phyloP scores from a whole-genome alignment of 2,797 vertebrate genomes.

The Lerista edwardsae region DNA sequence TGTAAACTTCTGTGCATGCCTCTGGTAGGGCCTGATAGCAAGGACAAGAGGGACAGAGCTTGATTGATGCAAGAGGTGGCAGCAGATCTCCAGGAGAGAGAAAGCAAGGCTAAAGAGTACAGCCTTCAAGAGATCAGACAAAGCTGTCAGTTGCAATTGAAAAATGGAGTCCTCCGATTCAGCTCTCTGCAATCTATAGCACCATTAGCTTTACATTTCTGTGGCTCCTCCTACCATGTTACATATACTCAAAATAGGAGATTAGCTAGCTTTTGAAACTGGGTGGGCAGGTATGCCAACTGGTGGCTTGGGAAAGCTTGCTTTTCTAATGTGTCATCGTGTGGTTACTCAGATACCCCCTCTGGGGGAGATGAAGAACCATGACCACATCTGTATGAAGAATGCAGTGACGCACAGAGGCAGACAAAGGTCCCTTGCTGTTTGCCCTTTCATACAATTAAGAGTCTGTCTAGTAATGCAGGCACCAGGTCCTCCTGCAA shows the following conservation, averaged over 20 bases:
- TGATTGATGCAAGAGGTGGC: conserved; percentile 14
- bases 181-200: neutral
- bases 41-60: conserved; percentile 17
- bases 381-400: neutral
- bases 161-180: neutral
- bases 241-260: neutral
- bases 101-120: neutral
- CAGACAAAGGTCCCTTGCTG: neutral
- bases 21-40: conserved; percentile 45
- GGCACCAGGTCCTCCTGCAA: neutral
- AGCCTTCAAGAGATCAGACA: conserved; percentile 41
- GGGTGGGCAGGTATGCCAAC: neutral
- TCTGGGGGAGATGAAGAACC: neutral
- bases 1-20: conserved; percentile 78
- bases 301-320: neutral
- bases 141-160: conserved; percentile 27
- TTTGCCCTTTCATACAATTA: neutral
- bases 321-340: neutral
- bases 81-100: neutral
- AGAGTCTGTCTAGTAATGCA: neutral
- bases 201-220: neutral
- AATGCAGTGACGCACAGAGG: neutral
- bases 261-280: neutral
- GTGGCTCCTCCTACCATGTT: neutral
- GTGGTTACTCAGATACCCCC: neutral